Conservation (phyloP, 2,888 invertebrate species). For the Andrena haemorrhoa region DNA sequence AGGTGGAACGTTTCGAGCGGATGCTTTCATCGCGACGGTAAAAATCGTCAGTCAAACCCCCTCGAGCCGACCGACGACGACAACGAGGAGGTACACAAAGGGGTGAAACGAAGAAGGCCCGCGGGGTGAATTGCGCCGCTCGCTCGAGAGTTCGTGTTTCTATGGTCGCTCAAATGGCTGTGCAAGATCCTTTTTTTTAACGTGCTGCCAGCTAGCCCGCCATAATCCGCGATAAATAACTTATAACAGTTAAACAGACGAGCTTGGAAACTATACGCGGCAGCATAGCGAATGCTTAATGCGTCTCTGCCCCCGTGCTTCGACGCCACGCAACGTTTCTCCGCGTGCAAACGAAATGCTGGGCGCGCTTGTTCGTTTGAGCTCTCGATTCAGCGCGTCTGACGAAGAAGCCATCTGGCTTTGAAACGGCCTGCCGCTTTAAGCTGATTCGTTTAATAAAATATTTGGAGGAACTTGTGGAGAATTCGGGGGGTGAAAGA, state of each 20-base stretch:
- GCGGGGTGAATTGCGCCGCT: slow-evolving; percentile 47
- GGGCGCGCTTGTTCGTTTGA: background rate
- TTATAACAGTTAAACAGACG: slow-evolving; percentile 2
- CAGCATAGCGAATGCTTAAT: slow-evolving; percentile 8
- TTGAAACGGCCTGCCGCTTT: slow-evolving; percentile 8
- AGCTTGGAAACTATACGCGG: slow-evolving; percentile 11
- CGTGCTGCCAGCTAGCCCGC: background rate
- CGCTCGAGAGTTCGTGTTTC: slow-evolving; percentile 24
- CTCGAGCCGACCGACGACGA: background rate
- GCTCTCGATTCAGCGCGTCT: slow-evolving; percentile 10
- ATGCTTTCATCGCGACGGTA: background rate
- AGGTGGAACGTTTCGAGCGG: background rate
- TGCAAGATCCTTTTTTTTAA: background rate
- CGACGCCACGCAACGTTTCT: background rate
- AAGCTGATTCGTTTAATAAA: background rate
- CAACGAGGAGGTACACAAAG: slow-evolving; percentile 25
- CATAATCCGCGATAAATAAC: slow-evolving; percentile 42
- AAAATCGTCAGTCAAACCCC: slow-evolving; percentile 27
- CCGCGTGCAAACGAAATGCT: background rate
- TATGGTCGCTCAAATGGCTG: slow-evolving; percentile 15
- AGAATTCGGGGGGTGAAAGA: background rate
- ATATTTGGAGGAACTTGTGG: background rate
- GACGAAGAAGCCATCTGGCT: slow-evolving; percentile 20
- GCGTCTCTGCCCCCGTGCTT: background rate
- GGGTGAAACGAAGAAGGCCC: slow-evolving; percentile 38